These are phyloP conservation scores for Alloscopus bannaensis DNA, from an alignment of 2,888 invertebrate genomes.

Conservation along the genomic window DNA sequence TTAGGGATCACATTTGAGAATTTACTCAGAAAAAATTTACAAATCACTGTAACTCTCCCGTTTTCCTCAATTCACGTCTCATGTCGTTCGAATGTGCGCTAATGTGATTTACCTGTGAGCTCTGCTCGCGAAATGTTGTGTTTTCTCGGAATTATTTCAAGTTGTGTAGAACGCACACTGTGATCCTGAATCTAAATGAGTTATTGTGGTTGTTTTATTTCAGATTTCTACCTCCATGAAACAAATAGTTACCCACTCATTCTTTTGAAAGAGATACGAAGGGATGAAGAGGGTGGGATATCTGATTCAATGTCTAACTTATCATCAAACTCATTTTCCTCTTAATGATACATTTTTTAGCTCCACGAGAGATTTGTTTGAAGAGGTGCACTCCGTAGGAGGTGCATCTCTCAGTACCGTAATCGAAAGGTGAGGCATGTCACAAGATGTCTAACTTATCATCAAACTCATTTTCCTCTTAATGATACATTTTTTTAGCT, in stretches of 20 bases:
- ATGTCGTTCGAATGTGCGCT: neutral
- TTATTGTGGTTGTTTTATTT: neutral
- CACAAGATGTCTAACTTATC: constrained; percentile 53
- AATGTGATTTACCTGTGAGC: neutral
- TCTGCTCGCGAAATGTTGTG: neutral
- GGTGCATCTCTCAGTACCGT: constrained; percentile 48
- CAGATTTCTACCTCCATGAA: too few relatives aligned
- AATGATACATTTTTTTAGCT: constrained; percentile 39
- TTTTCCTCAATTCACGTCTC: too few relatives aligned
- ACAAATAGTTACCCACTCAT: constrained; percentile 6
- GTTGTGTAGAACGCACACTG: neutral
- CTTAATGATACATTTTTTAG: constrained; percentile 44
- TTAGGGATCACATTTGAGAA: neutral
- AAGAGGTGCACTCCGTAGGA: constrained; percentile 13
- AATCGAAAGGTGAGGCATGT: constrained; percentile 57
- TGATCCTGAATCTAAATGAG: neutral
- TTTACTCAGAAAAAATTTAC: neutral
- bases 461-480: constrained; percentile 24
- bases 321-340: constrained; percentile 28
- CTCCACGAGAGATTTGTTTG: neutral
- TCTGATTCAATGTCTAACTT: constrained; percentile 48
- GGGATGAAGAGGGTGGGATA: constrained; percentile 37
- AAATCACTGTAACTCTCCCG: neutral
- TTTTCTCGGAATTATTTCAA: neutral
- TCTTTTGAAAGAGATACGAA: constrained; percentile 1